These are phyloP conservation scores for Hoplodrina ambigua DNA, from an alignment of 2,888 invertebrate species.

Conservation along the genomic window DNA sequence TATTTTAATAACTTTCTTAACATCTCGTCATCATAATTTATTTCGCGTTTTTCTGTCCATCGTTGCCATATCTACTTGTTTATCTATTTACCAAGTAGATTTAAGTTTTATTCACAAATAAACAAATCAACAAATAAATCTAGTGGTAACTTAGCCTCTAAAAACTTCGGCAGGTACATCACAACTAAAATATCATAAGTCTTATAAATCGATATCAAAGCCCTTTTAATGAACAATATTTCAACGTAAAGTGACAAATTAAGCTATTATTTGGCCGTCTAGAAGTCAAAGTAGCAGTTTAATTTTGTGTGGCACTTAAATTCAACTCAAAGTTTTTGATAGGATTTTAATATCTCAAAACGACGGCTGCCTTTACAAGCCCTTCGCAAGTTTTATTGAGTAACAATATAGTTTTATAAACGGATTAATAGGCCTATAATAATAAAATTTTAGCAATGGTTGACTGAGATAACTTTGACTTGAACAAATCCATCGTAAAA, in stretches of 20 bases:
- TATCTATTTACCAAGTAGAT: too few relatives aligned
- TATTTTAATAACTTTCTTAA: too few relatives aligned
- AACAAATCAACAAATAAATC: too few relatives aligned
- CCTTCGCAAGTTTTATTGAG: slow-evolving; percentile 38
- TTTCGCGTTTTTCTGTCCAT: too few relatives aligned
- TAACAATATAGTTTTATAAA: slow-evolving; percentile 40
- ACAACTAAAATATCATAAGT: slow-evolving; percentile 8
- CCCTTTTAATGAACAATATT: slow-evolving; percentile 22
- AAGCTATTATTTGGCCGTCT: slow-evolving; percentile 24
- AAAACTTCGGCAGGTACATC: background rate
- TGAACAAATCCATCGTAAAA: slow-evolving; percentile 10
- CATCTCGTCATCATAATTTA: too few relatives aligned
- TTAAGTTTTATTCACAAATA: too few relatives aligned
- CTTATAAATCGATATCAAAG: slow-evolving; percentile 5
- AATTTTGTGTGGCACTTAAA: slow-evolving; percentile 34
- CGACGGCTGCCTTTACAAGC: slow-evolving; percentile 25
- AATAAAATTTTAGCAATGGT: slow-evolving; percentile 20
- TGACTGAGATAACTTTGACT: slow-evolving; percentile 17
- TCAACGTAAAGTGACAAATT: slow-evolving; percentile 37
- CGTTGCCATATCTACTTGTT: too few relatives aligned
- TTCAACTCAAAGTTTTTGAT: slow-evolving; percentile 34
- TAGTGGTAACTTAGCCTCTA: too few relatives aligned
- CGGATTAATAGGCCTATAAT: slow-evolving; percentile 13
- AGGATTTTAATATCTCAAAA: slow-evolving; percentile 34
- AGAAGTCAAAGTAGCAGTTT: slow-evolving; percentile 29